Conservation (phyloP, 1,140 invertebrate genomes). For the Pteromalus puparum region DNA sequence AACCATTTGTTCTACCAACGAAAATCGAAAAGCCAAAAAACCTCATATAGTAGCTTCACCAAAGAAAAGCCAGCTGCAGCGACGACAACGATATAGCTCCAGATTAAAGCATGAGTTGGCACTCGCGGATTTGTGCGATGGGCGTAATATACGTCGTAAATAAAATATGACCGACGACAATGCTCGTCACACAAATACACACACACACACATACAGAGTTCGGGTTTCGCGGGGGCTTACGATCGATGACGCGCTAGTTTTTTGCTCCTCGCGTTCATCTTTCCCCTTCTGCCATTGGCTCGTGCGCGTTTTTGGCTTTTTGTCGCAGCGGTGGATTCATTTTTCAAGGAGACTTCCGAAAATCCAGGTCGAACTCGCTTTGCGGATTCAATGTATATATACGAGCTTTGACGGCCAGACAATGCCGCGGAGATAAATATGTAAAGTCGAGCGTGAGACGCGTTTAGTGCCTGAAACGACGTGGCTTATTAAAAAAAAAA, state of each 20-base stretch:
- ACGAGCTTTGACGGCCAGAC: slow-evolving; percentile 60
- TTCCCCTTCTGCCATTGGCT: not conserved
- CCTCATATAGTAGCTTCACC: not conserved
- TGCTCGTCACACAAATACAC: slow-evolving; percentile 54
- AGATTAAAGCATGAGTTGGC: slow-evolving; percentile 45
- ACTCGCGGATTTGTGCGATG: slow-evolving; percentile 55
- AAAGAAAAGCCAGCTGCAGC: not conserved
- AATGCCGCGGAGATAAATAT: slow-evolving; percentile 64
- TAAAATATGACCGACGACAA: slow-evolving; percentile 62
- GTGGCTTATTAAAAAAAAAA: not conserved
- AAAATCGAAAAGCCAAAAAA: not conserved
- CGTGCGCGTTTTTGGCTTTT: not conserved
- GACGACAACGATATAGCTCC: not conserved
- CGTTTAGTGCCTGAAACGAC: not conserved
- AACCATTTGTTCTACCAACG: not conserved
- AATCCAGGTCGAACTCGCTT: slow-evolving; percentile 40
- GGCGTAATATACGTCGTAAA: slow-evolving; percentile 59
- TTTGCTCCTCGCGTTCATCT: slow-evolving; percentile 43
- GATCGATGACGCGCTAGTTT: slow-evolving; percentile 59
- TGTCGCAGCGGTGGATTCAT: slow-evolving; percentile 44
- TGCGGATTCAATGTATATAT: slow-evolving; percentile 31
- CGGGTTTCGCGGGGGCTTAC: slow-evolving; percentile 27
- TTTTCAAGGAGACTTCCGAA: slow-evolving; percentile 54
- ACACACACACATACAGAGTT: slow-evolving; percentile 2
- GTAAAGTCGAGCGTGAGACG: slow-evolving; percentile 57